Evolutionary conservation across 2,797 vertebrate species (phyloP), one percentile per base, ranked within the genome.

Genomic region (Hirundo rustica): DNA sequence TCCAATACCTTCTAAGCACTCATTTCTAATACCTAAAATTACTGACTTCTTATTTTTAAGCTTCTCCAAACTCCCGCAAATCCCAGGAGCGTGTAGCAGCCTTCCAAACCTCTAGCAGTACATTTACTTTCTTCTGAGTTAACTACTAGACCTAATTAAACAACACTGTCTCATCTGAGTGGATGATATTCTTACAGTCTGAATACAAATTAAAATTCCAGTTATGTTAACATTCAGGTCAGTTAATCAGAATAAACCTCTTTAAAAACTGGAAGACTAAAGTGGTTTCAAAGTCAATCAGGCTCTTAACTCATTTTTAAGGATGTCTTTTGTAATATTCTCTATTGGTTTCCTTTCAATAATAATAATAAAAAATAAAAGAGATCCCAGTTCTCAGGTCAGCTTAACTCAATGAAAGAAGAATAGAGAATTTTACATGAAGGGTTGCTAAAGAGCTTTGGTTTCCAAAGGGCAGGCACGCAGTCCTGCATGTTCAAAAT

Each of bases 131-230:
- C 95, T 97, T 96, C 96, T 67, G 85, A 96, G 95, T 96, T 98
- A 98, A 98, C 97, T 96, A 95, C 97, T 94, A 98, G 97, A 97
- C 97, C 97, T 98, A 98, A 98, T 98, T 98, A 98, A 97, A 97
- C 96, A 96, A 96, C 96, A 81, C 91, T 91, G 72, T 96, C 97
- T 98, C 97, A 97, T 96, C 85, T n/a, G 95, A 97, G 95, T 73
- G 88, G 92, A 96, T 96, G 96, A 89, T 96, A 95, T 93, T 93
- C 97, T 88, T 95, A 96, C 97, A 91, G 64, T 96, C 96, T 97
- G 98, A 98, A 98, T 98, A 97, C 97, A 98, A 98, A 98, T 98
- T 85, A 97, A 97, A 96, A 96, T 89, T 95, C 96, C 84, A 70
- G 48, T 77, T 96, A 96, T 75, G 50, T 97, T 97, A 97, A 90